Evolutionary conservation across 2,797 vertebrate genomes (phyloP).

Genomic region (Pagetopsis macropterus): DNA sequence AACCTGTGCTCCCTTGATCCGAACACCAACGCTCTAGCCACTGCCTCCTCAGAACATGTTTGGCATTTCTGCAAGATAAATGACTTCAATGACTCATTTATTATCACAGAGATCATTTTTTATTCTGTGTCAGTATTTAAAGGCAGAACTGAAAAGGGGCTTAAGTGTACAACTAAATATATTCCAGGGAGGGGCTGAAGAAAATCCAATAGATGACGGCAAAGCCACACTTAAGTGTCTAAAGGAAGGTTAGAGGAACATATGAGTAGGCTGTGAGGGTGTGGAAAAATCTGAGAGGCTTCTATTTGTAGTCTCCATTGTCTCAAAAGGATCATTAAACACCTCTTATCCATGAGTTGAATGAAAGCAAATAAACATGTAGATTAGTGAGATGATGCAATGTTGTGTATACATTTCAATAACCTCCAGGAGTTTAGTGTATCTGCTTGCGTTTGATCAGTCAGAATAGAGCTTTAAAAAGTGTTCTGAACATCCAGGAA

Average conservation of each 20-base stretch:
- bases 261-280: neutral
- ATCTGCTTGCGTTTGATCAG: slow-evolving; percentile 1
- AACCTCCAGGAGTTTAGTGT: neutral
- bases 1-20: too few species aligned
- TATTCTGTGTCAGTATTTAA: neutral
- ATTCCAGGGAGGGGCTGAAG: neutral
- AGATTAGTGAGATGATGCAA: neutral
- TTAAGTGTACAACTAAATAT: accelerated
- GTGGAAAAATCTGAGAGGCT: neutral
- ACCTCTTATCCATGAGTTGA: neutral
- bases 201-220: neutral
- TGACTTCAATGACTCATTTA: neutral
- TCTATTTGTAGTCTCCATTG: neutral
- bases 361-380: neutral
- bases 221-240: neutral
- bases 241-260: neutral
- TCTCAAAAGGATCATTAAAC: neutral
- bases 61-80: neutral
- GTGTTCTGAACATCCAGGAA: neutral
- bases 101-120: neutral
- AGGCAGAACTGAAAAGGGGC: neutral
- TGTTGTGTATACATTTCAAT: neutral
- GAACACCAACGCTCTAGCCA: too few species aligned
- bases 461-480: neutral
- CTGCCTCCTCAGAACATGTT: too few species aligned